phyloP scores from a whole-genome alignment of 2,888 invertebrate genomes.

The Cordilura impudica region DNA sequence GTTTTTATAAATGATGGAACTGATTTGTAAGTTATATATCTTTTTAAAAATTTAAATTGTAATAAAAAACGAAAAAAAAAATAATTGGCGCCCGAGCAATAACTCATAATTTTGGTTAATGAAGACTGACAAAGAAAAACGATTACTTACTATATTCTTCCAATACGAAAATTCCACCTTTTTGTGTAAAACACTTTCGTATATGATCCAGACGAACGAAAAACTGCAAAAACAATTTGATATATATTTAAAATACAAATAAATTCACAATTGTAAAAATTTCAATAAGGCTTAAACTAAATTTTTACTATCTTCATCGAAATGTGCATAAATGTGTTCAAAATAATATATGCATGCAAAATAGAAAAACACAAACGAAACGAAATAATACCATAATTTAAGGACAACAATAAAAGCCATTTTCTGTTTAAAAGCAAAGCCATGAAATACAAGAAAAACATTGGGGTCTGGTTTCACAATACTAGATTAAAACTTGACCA shows the following conservation, averaged over 20 bases:
- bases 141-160: conserved; percentile 98
- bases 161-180: conserved; percentile 98
- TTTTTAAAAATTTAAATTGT: too few species aligned
- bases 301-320: conserved; percentile 5
- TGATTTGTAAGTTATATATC: too few species aligned
- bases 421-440: conserved; percentile 14
- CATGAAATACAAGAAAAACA: background rate
- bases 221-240: conserved; percentile 86
- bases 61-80: too few species aligned
- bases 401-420: conserved; percentile 47
- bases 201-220: conserved; percentile 99
- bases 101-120: too few species aligned
- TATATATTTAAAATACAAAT: conserved; percentile 38
- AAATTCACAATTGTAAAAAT: background rate
- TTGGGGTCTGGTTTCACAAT: background rate
- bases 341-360: conserved; percentile 46
- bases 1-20: too few species aligned
- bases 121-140: too few species aligned
- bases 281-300: conserved; percentile 22
- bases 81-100: too few species aligned
- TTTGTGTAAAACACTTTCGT: conserved; percentile 99
- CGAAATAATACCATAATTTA: conserved; percentile 64
- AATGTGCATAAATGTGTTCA: conserved; percentile 29
- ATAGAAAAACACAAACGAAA: conserved; percentile 53
- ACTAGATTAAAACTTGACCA: too few species aligned